Base-by-base conservation (phyloP, 2,888 invertebrate species). In the Drosophila leonis region DNA sequence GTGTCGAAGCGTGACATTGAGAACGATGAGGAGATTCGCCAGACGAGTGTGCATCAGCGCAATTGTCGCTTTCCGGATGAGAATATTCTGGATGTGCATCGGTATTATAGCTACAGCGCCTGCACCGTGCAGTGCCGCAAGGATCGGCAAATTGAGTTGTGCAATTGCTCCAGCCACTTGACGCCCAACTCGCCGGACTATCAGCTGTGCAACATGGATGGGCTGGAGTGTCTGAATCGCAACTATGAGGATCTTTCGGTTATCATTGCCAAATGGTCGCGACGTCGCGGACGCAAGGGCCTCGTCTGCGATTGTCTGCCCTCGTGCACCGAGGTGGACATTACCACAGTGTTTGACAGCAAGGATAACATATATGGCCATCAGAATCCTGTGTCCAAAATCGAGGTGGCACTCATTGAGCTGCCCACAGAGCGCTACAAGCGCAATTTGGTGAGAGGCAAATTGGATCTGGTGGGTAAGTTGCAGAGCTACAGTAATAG, bases 41-140 rank as follows among this genome's bases (percentile, higher is more conserved):
- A 94, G 55, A 95, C 96, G 0, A 94, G 94, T 9, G 93, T 95
- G 0, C 90, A 94, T 10, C 96, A 96, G 89, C 94, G 97, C 10
- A 95, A 95, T 52, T 97, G 97, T 84, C 95, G 95, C 12, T 97
- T 96, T 89, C 93, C 94, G 49, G 93, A 95, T 65, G 97, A 97
- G 92, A 95, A 95, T 60, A 90, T 89, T 48, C 93, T 94, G 12
- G 94, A 94, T 31, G 93, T 96, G 0, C 96, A 96, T 90, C 94
- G 94, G 0, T 93, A 94, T 67, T 97, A 97, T 89, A 96, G 96
- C 49, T 96, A 95, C 90, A 96, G 95, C 83, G 95, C 96, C 0
- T 97, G 97, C 85, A 94, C 95, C 0, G 95, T 96, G 0, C 95
- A 95, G 65, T 96, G 96, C 79, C 94, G 96, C 51, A 95, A 95